Evolutionary conservation across 2,113 vertebrate species (phyloP).

Genomic region (Tenrec ecaudatus): DNA sequence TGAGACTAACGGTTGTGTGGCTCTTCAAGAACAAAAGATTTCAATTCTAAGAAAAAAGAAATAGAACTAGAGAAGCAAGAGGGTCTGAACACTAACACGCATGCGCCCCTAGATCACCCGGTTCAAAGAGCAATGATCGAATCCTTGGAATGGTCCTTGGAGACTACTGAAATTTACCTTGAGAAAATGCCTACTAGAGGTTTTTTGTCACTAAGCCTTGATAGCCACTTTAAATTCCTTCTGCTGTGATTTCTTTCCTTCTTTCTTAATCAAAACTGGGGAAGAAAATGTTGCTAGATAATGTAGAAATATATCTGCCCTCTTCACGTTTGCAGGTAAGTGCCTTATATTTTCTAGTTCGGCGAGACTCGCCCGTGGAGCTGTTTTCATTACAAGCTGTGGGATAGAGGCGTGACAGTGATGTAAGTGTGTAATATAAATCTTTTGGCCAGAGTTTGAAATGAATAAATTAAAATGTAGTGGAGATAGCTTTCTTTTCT

Average conservation of each 20-base stretch:
- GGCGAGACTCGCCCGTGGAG: not conserved
- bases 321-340: not conserved
- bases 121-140: not conserved
- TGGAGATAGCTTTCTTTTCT: not conserved
- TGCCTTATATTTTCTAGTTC: conserved; percentile 41
- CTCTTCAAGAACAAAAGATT: conserved; percentile 23
- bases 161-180: conserved; percentile 34
- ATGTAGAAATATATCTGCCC: conserved; percentile 34
- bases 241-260: conserved; percentile 10
- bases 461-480: not conserved
- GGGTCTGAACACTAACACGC: conserved; percentile 1
- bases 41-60: not conserved
- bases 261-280: conserved; percentile 16
- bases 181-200: not conserved
- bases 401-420: not conserved
- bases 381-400: conserved; percentile 1
- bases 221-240: conserved; percentile 48
- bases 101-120: conserved; percentile 2
- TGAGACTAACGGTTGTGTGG: not conserved
- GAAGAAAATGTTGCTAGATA: conserved; percentile 25
- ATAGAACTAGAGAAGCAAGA: not conserved
- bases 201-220: conserved; percentile 57
- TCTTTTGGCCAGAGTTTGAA: not conserved
- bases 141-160: conserved; percentile 11
- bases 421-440: conserved; percentile 6